Conservation (phyloP, 2,888 invertebrate genomes). For the Pogonocherus hispidulus region DNA sequence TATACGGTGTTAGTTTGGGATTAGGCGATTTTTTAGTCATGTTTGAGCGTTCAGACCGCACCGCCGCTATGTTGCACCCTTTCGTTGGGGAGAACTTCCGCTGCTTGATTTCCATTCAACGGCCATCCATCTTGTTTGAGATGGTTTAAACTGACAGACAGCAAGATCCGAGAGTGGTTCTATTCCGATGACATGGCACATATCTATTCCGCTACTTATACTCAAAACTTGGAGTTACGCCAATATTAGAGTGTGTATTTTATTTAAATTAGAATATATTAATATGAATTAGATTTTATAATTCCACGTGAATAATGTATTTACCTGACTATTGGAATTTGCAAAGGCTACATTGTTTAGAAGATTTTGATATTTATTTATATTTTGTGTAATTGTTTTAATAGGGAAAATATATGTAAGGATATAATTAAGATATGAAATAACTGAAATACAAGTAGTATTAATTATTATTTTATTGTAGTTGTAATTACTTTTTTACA, state of each 20-base stretch:
- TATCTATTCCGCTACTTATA: conserved; percentile 61
- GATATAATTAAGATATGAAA: too few relatives aligned
- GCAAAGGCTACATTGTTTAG: too few relatives aligned
- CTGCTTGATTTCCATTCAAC: conserved; percentile 76
- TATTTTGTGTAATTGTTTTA: too few relatives aligned
- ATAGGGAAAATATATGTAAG: too few relatives aligned
- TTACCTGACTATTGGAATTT: too few relatives aligned
- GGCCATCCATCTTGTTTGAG: conserved; percentile 77
- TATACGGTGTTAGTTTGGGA: conserved; percentile 42
- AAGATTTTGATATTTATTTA: too few relatives aligned
- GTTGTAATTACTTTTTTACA: too few relatives aligned
- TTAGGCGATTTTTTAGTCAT: conserved; percentile 48
- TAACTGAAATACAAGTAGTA: too few relatives aligned
- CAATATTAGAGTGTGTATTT: conserved; percentile 35
- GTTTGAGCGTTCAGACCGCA: conserved; percentile 41
- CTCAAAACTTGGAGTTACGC: conserved; percentile 48
- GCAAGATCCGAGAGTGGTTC: conserved; percentile 67
- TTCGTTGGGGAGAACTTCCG: conserved; percentile 63
- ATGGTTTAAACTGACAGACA: conserved; percentile 70
- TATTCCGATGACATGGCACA: conserved; percentile 67
- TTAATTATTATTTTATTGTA: too few relatives aligned
- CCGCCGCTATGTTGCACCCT: conserved; percentile 55
- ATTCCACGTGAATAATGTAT: too few relatives aligned
- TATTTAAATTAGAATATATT: conserved; percentile 21
- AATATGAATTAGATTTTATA: conserved; percentile 4